phyloP scores from a whole-genome alignment of 1,140 invertebrate genomes.

The Pseudomyrmex concolor region DNA sequence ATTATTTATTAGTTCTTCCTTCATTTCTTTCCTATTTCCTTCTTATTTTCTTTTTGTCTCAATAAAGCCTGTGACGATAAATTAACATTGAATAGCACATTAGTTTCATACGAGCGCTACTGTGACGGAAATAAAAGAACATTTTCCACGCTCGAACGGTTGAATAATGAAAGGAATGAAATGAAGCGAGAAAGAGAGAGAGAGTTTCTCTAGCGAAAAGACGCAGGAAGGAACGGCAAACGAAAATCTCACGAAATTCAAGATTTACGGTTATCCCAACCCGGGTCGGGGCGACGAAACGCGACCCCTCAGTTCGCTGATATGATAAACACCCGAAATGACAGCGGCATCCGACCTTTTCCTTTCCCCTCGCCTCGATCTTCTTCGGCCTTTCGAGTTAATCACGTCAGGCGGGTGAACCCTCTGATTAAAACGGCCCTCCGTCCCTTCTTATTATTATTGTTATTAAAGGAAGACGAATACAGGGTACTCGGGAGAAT shows the following conservation, averaged over 20 bases:
- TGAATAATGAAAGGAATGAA: conserved; percentile 56
- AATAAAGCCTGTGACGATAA: conserved; percentile 44
- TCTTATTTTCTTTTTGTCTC: conserved; percentile 25
- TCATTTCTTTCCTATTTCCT: no score
- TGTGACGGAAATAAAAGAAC: conserved; percentile 42
- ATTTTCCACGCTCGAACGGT: conserved; percentile 58
- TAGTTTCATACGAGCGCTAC: conserved; percentile 30
- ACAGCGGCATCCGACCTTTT: conserved; percentile 61
- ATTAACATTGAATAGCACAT: conserved; percentile 58
- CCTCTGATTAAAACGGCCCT: conserved; percentile 77
- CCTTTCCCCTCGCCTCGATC: conserved; percentile 26
- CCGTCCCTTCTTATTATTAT: conserved; percentile 75
- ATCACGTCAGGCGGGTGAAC: conserved; percentile 75
- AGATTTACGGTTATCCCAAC: conserved; percentile 63
- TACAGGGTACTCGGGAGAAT: conserved; percentile 66
- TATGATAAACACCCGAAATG: conserved; percentile 78
- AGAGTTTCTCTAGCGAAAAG: neutral
- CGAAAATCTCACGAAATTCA: conserved; percentile 62
- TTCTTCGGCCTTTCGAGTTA: conserved; percentile 70
- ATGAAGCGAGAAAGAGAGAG: neutral
- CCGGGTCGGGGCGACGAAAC: conserved; percentile 50
- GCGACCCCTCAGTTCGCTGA: conserved; percentile 63
- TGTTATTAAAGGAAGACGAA: conserved; percentile 73
- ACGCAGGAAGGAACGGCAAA: neutral
- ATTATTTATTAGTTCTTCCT: neutral